A percentile compares a stretch with the other conserved stretches of the same genome.
Evolutionary conservation across 1,140 invertebrate species (phyloP).

Genomic region (Acromyrmex heyeri): DNA sequence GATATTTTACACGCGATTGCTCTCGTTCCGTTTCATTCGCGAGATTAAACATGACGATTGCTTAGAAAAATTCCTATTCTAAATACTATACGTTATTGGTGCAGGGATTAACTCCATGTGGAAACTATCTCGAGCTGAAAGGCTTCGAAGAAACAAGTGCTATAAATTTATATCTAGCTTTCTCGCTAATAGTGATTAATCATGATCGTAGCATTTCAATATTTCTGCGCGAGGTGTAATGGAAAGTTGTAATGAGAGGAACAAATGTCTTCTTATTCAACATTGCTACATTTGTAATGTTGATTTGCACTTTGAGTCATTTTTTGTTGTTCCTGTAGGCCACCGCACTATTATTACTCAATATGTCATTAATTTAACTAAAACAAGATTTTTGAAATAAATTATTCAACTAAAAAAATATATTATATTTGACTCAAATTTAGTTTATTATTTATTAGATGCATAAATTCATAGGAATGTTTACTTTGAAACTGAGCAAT

Average conservation of each 20-base stretch:
- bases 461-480: no score
- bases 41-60: not conserved
- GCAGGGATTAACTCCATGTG: not conserved
- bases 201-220: not conserved
- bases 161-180: not conserved
- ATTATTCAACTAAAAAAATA: no score
- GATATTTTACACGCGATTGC: not conserved
- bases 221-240: not conserved
- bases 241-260: not conserved
- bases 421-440: no score
- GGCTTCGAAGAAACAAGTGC: not conserved
- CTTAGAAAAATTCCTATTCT: not conserved
- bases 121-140: not conserved
- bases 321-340: no score
- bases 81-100: not conserved
- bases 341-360: no score
- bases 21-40: not conserved
- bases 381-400: no score
- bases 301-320: no score
- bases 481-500: no score
- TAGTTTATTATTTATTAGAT: no score
- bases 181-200: constrained; percentile 13
- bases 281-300: no score
- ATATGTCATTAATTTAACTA: no score
- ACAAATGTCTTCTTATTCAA: no score